These are phyloP conservation scores for Cosmia trapezina DNA, from an alignment of 2,888 invertebrate species.

Conservation along the genomic window DNA sequence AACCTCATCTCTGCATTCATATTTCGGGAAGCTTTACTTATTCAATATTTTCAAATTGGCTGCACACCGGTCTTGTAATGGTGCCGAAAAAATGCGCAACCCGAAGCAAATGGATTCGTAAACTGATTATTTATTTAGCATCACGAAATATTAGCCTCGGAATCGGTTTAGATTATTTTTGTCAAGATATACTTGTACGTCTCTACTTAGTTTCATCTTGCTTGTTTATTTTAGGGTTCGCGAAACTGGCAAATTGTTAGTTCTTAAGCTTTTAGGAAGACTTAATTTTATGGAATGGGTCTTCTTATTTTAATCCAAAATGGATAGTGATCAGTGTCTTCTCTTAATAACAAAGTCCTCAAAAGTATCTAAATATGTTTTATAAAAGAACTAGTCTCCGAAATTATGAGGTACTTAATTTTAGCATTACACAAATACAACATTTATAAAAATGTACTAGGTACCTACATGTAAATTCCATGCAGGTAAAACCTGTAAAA, in stretches of 20 bases:
- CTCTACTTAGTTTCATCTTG: background rate
- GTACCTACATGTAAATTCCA: too few relatives aligned
- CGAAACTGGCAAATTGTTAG: background rate
- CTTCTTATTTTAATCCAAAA: background rate
- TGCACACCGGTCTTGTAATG: constrained; percentile 83
- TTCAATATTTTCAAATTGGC: constrained; percentile 89
- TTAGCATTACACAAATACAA: too few relatives aligned
- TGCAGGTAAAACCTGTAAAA: too few relatives aligned
- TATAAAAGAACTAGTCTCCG: too few relatives aligned
- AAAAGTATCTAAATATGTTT: too few relatives aligned
- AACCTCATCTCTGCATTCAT: constrained; percentile 75
- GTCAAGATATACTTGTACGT: constrained; percentile 31
- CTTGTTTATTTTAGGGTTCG: background rate
- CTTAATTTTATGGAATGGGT: background rate
- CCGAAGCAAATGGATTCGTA: constrained; percentile 85
- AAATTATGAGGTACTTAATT: too few relatives aligned
- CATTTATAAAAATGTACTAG: too few relatives aligned
- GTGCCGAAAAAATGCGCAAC: constrained; percentile 84
- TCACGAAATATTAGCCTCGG: constrained; percentile 73
- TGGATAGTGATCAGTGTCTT: too few relatives aligned
- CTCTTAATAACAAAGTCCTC: too few relatives aligned
- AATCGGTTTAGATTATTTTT: constrained; percentile 62
- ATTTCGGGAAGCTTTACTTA: constrained; percentile 84
- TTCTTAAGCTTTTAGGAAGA: background rate
- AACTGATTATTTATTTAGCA: constrained; percentile 85